These are phyloP conservation scores for Ctenoplectra terminalis DNA, from an alignment of 1,140 invertebrate genomes.

Conservation along the genomic window DNA sequence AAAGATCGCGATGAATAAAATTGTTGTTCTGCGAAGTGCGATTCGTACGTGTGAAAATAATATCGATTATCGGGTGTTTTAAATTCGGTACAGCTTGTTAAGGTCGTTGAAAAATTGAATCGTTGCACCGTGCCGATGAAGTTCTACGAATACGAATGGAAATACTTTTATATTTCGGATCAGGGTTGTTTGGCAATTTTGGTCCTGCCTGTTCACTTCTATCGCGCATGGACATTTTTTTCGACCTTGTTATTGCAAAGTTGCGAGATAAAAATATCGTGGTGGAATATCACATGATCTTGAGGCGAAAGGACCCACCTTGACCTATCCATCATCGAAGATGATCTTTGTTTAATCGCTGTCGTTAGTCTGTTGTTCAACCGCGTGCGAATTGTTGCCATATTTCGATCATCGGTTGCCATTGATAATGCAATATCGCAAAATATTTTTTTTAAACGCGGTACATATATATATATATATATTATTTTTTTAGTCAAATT, in stretches of 20 bases:
- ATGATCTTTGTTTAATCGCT: background rate
- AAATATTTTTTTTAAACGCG: background rate
- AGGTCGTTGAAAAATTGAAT: too few species aligned
- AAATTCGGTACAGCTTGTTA: too few species aligned
- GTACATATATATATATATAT: too few species aligned
- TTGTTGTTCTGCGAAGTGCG: background rate
- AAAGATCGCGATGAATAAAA: background rate
- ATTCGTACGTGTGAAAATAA: background rate
- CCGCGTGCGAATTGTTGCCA: background rate
- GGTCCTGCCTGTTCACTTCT: too few species aligned
- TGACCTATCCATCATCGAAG: slow-evolving; percentile 13
- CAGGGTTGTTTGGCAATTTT: background rate
- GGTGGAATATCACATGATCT: background rate
- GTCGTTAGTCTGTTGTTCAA: background rate
- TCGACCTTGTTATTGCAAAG: background rate
- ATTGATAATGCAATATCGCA: background rate
- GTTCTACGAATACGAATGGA: background rate
- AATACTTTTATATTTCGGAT: too few species aligned
- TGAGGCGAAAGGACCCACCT: background rate
- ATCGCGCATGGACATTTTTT: background rate
- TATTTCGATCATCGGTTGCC: background rate
- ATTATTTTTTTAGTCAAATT: background rate
- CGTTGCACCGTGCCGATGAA: background rate
- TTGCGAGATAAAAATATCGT: slow-evolving; percentile 17
- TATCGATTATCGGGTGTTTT: background rate